Evolutionary conservation across 2,113 vertebrate species (phyloP), one percentile per base, ranked within the genome.

Genomic region (Elephas maximus): DNA sequence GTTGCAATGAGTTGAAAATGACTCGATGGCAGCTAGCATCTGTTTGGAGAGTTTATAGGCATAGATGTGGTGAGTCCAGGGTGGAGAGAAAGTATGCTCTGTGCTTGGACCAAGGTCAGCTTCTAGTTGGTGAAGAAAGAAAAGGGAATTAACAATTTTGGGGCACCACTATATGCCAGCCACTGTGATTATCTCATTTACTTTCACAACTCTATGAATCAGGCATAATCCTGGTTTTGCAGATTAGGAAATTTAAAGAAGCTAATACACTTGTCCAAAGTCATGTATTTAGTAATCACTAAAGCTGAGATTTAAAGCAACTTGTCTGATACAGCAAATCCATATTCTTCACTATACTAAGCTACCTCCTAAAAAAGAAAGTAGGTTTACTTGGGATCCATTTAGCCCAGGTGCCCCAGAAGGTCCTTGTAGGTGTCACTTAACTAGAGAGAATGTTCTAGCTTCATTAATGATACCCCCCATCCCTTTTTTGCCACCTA

Each of bases 171-270:
- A 3, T 17, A 21, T 62, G 53, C 5, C 73, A 53, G 92, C n/a
- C 28, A 62, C n/a, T 44, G 15, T 20, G 37, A 96, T 67, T 30
- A 78, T 69, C 57, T 87, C 69, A 65, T 77, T 88, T 51, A 63
- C 37, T 93, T 51, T 73, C 17, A 45, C 41, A 90, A 26, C 57
- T 88, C 88, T 77, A 53, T 86, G 62, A 91, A 78, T 89, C 74
- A 86, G 79, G 28, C 11, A 69, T 83, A 76, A 74, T 84, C 18
- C 80, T 60, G 63, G 21, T 78, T 53, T 80, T 73, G 84, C 15
- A 62, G 33, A 63, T 80, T 62, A 74, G 14, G 33, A 74, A 74
- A 90, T 92, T 80, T 76, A 71, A 69, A 90, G 28, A 87, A 53
- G 83, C n/a, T 15, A 89, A 91, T 74, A 84, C 9, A 76, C 21